Evolutionary conservation across 2,797 vertebrate genomes (phyloP), one percentile per base, ranked within the genome.

Genomic region (Loris lydekkerianus): DNA sequence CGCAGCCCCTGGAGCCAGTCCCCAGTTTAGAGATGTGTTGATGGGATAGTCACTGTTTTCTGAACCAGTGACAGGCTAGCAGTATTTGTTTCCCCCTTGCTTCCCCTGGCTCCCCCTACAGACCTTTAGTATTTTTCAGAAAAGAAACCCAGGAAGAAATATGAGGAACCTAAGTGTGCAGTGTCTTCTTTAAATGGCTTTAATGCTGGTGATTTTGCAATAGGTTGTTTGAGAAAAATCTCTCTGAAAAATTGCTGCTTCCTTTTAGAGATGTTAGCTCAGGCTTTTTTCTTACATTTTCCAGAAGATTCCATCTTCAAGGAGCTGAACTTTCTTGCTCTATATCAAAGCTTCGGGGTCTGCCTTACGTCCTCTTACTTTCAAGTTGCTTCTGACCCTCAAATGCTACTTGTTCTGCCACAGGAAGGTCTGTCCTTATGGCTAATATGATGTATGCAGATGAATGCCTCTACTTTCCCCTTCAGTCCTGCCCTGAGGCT

Each of bases 291-390:
- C 27, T 91, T 49, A 46, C 46, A 67, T 91, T 93, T 94, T 95
- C 69, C n/a, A 83, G 88, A 85, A 86, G 90, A 67, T 84, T 82
- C n/a, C 69, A 18, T 75, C 61, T 91, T 89, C 82, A 81, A 96
- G 78, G 53, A 90, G 86, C 21, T 69, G 67, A 58, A 34, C 21
- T 10, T 15, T 91, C 25, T 56, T 60, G 25, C 21, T 88, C 60
- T 17, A 69, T 18, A 46, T 40, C n/a, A 86, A 89, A 87, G 40
- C 58, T 80, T 69, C 3, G 0, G 21, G 40, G 21, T 87, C 72
- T 40, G 37, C 46, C 31, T 86, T 43, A 49, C 34, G 34, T 76
- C 60, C 34, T 67, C 73, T 37, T 63, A 60, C 49, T 60, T 61
- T 85, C 2, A 1, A 34, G 43, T 8, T 53, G 40, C 53, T 72